These are phyloP conservation scores for Oxyura jamaicensis DNA, from an alignment of 2,113 vertebrate species.

Conservation along the genomic window DNA sequence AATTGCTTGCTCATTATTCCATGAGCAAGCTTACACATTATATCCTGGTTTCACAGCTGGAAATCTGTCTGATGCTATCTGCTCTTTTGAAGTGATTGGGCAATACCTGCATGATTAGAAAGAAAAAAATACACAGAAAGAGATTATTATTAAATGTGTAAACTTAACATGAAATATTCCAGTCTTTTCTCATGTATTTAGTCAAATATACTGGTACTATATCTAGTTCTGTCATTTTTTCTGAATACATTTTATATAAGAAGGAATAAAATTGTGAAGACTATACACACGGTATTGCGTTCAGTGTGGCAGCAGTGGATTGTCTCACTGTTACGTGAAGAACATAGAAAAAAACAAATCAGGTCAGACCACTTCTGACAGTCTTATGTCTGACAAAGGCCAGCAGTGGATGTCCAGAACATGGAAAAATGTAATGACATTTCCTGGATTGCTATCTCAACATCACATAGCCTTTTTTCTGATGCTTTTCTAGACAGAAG, in stretches of 20 bases:
- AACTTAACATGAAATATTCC: not conserved
- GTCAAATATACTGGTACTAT: not conserved
- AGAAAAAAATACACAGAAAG: not conserved
- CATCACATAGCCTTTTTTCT: not conserved
- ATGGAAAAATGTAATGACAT: not conserved
- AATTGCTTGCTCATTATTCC: constrained; percentile 42
- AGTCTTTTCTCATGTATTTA: not conserved
- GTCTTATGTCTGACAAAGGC: not conserved
- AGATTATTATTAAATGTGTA: not conserved
- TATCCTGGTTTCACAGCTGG: constrained; percentile 31
- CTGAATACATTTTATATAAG: not conserved
- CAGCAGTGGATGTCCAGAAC: not conserved
- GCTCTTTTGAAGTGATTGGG: not conserved
- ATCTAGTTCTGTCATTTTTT: not conserved
- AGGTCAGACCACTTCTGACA: not conserved
- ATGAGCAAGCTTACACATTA: not conserved
- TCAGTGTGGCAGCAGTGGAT: not conserved
- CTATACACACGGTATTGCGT: not conserved
- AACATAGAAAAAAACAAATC: not conserved
- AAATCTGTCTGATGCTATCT: not conserved
- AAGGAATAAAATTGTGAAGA: not conserved
- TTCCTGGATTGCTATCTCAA: not conserved
- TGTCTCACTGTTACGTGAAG: not conserved
- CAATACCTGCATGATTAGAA: not conserved
- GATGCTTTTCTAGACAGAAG: not conserved